Conservation (phyloP, 2,888 invertebrate genomes). For the Patella ulyssiponensis region DNA sequence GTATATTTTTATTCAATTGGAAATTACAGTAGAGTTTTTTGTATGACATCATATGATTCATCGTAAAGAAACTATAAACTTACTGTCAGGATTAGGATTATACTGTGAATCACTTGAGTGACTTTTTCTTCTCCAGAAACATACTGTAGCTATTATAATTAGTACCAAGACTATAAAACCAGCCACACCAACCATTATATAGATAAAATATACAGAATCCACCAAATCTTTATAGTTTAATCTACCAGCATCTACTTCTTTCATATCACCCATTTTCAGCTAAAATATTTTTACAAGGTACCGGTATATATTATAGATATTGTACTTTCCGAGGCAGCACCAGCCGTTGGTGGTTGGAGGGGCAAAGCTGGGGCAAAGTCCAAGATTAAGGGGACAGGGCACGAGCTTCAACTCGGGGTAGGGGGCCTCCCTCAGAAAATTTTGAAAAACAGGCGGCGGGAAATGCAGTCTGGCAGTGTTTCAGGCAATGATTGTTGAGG, state of each 20-base stretch:
- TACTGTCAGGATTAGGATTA: neutral
- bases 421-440: no score
- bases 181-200: constrained; percentile 41
- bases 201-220: constrained; percentile 46
- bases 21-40: constrained; percentile 4
- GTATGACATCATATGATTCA: neutral
- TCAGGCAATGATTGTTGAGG: no score
- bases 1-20: no score
- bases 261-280: constrained; percentile 36
- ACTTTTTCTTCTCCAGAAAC: constrained; percentile 23
- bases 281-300: constrained; percentile 18
- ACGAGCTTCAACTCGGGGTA: no score
- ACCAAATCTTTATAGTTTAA: constrained; percentile 42
- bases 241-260: constrained; percentile 29
- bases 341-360: no score
- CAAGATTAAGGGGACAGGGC: no score
- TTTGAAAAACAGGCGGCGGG: no score
- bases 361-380: no score
- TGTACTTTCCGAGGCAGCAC: no score
- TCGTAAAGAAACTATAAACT: neutral
- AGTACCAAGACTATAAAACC: constrained; percentile 35
- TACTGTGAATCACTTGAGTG: neutral
- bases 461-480: no score
- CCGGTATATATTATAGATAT: neutral
- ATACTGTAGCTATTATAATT: constrained; percentile 32